Conservation (phyloP, 1,140 invertebrate species). For the Adelges cooleyi region DNA sequence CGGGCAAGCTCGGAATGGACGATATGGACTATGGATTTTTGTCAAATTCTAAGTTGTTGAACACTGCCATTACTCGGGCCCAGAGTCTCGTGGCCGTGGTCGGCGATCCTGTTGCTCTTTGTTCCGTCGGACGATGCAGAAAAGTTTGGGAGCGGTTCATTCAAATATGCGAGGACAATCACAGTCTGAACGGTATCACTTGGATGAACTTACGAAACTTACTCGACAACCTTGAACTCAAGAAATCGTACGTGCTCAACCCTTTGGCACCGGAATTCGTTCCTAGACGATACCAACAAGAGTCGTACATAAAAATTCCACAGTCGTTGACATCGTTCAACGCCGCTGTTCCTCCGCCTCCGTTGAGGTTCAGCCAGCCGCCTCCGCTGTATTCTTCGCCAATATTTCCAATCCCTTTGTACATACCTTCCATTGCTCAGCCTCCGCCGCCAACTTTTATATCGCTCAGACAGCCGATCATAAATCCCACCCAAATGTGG, state of each 20-base stretch:
- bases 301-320: constrained; percentile 34
- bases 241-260: constrained; percentile 64
- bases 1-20: constrained; percentile 40
- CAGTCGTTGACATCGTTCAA: constrained; percentile 21
- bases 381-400: constrained; percentile 33
- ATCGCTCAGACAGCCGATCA: constrained; percentile 20
- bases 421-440: constrained; percentile 29
- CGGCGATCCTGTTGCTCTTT: constrained; percentile 74
- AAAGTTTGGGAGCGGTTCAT: constrained; percentile 76
- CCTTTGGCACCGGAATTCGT: constrained; percentile 72
- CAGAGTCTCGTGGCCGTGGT: constrained; percentile 78
- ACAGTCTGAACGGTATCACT: constrained; percentile 64
- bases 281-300: constrained; percentile 42
- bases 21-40: constrained; percentile 72
- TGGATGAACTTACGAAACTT: constrained; percentile 54
- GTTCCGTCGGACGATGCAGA: constrained; percentile 68
- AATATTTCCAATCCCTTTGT: constrained; percentile 31
- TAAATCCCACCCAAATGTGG: constrained; percentile 3
- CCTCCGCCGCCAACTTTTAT: constrained; percentile 29
- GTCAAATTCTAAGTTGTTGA: constrained; percentile 71
- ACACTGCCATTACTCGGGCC: constrained; percentile 76
- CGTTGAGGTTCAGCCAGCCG: constrained; percentile 34
- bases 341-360: constrained; percentile 33
- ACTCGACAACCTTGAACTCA: constrained; percentile 59
- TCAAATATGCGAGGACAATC: constrained; percentile 56